Evolutionary conservation across 1,140 invertebrate genomes (phyloP), one percentile per base, ranked within the genome.

Genomic region (Euglossa dilemma): DNA sequence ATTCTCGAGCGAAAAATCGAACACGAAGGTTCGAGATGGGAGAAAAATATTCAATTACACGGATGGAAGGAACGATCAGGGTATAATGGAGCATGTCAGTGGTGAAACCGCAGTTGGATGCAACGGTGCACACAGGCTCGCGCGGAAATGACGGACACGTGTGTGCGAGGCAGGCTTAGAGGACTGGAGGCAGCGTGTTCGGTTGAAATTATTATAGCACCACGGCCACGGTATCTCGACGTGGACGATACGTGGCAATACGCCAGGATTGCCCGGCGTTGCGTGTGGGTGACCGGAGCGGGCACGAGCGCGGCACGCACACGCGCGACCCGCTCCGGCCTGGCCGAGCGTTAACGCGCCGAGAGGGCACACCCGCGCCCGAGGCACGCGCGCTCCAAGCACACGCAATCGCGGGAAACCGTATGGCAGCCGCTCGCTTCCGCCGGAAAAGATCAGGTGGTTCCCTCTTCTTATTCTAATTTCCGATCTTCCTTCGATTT

Each of bases 301-400:
- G 67, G 83, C 72, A 74, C 73, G 61, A 80, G 75, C 75, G 47
- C 47, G 56, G 23, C 71, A 54, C 50, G 80, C 23, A 47, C 47
- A 25, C 50, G 52, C 28, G 66, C n/a, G 25, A 67, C 52, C 25
- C 45, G 57, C 54, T 23, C 28, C 54, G 50, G 84, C 56, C 23
- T 63, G 79, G n/a, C 76, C 64, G 81, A 74, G 85, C 74, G 83
- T 85, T 87, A 87, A 85, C 87, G 86, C 86, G 75, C 66, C 83
- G 79, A 82, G 83, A 85, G 63, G 86, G 72, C 87, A 88, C 87
- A 88, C 87, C 87, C 87, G 86, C 86, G 86, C 86, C 87, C 67
- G 75, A 88, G 87, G 87, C 87, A 88, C 87, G 83, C 87, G 86
- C 86, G 86, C 75, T 79, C 36, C 59, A 66, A 52, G 74, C 52